These are phyloP conservation scores for Brachionus rubens DNA, from an alignment of 1,140 invertebrate species.

Conservation along the genomic window DNA sequence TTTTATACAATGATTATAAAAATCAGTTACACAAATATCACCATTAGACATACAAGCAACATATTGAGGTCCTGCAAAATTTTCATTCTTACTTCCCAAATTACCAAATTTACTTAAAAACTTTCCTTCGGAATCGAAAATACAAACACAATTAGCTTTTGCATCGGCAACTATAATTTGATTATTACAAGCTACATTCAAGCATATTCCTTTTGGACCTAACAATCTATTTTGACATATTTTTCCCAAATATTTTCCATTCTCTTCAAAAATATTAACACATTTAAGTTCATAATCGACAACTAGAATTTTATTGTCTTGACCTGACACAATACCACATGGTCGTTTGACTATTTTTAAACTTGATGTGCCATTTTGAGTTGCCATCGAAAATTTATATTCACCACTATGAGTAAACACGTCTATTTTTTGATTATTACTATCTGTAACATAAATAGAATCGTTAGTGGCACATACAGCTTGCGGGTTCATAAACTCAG, in stretches of 20 bases:
- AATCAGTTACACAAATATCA: conserved; percentile 65
- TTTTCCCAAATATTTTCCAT: conserved; percentile 64
- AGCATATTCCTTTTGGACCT: conserved; percentile 65
- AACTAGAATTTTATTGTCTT: conserved; percentile 64
- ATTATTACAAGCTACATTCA: conserved; percentile 60
- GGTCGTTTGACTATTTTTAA: conserved; percentile 63
- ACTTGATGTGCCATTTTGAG: conserved; percentile 62
- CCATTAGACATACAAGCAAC: conserved; percentile 61
- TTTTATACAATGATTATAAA: conserved; percentile 66
- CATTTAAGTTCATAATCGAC: conserved; percentile 66
- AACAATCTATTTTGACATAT: conserved; percentile 64
- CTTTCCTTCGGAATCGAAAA: conserved; percentile 64
- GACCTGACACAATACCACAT: conserved; percentile 63
- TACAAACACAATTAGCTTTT: conserved; percentile 63
- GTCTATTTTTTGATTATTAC: conserved; percentile 63
- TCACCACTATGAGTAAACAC: conserved; percentile 56
- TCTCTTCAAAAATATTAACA: conserved; percentile 64
- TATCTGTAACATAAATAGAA: conserved; percentile 64
- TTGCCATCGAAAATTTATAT: conserved; percentile 60
- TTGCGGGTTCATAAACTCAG: conserved; percentile 67
- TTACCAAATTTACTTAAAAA: conserved; percentile 48
- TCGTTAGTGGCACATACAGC: conserved; percentile 59
- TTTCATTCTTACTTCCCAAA: conserved; percentile 57
- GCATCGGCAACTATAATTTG: conserved; percentile 67
- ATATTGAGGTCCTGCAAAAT: conserved; percentile 67